Evolutionary conservation across 2,888 invertebrate species (phyloP), one percentile per base, ranked within the genome.

Genomic region (Pharmacophagus antenor): DNA sequence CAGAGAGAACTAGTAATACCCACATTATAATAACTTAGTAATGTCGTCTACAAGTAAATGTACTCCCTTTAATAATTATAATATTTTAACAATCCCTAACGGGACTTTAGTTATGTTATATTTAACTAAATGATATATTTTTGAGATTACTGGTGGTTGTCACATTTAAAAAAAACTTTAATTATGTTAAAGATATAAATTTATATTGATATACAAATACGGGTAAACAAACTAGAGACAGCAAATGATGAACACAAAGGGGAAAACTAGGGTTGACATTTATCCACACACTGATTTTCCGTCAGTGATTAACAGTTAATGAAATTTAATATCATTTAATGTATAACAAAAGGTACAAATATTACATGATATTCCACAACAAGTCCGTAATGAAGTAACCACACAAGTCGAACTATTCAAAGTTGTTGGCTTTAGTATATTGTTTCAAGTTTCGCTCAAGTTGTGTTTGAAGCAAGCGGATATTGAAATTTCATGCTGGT

Each of bases 401-500:
- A 20, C 42, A 50, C 25, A 20, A 56, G 41, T n/a, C 25, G 23
- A 56, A 41, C 56, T n/a, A 50, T 42, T 50, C 20, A 37, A 37
- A 37, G 23, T 50, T 48, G 42, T 42, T 49, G 23, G 20, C 20
- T 20, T 52, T 41, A 58, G 58, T 53, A 53, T 22, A 59, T 59
- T n/a, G 54, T 52, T 49, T 12, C 17, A 49, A 59, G 54, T 54
- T 59, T 25, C 49, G 20, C 10, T 27, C n/a, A 48, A 53, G 12
- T 58, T 53, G 52, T 52, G 53, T 47, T 53, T 42, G 37, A 52
- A 56, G 49, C 49, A 59, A 54, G 44, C 22, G 59, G 54, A 59
- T 59, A 59, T 54, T 59, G 54, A 59, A 59, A 59, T 59, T 59
- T 47, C 53, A 41, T 18, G 47, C 41, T 58, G 53, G 58, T 25